Evolutionary conservation across 1,140 invertebrate genomes (phyloP), one percentile per base, ranked within the genome.

Genomic region (Drosophila nasuta): DNA sequence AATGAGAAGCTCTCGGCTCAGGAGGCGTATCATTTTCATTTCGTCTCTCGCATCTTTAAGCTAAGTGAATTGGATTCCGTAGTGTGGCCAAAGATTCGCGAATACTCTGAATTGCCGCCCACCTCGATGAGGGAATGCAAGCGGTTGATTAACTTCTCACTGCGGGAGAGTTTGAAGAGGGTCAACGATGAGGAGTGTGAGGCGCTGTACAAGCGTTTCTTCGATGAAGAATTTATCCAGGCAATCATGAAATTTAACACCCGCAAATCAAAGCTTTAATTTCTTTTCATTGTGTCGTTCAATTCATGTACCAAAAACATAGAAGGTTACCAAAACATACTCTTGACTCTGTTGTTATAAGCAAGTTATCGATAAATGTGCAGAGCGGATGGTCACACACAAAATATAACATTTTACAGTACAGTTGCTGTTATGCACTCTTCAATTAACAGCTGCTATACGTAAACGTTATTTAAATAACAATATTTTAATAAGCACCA

Each of bases 1-100:
- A 96, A 96, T 77, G 94, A 96, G 62, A 98, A 96, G 93, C 93
- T 99, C 62, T 94, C 94, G 56, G 96, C 97, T 10, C 64, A 93
- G 54, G 96, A 98, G 93, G 98, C 97, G 3, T 93, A 94, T 25
- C 92, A 95, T 49, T 94, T 94, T 82, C 95, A 96, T 52, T 94
- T 98, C 38, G 90, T 86, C 0, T 88, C 90, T 0, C 81, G 80
- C 2, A 20, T 91, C 11, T 92, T 64, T 28, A 91, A 91, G 46
- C 0, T 38, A 3, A 58, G 11, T 20, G 81, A 91, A 49, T 4
- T 91, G 35, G 74, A 91, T 7, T 38, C 77, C 0, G 58, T 86
- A 1, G 17, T 91, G 1, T 92, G 90, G 91, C 90, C 91, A 8
- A 91, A 85, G 11, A 51, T 92, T 17, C 49, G 48, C 4, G 59